Evolutionary conservation across 2,797 vertebrate genomes (phyloP), one percentile per base, ranked within the genome.

Genomic region (Gymnoscopelus braueri): DNA sequence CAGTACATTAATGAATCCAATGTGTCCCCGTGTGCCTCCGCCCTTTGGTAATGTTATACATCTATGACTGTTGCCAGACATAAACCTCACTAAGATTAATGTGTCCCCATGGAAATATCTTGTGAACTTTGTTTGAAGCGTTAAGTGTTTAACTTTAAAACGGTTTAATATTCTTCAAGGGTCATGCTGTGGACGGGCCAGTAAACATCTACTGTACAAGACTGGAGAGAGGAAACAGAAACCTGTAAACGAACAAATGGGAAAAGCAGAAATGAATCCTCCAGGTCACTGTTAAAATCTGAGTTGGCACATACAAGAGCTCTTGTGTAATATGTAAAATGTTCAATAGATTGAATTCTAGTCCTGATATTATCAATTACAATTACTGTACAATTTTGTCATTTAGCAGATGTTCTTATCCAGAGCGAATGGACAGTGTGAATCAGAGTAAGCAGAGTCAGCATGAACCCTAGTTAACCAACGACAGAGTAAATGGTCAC

Each of bases 1-100:
- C 73, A 77, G 80, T 84, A 84, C 73, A 78, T 81, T 84, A 84
- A 89, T 82, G 63, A 77, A 79, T 76, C 72, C 75, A 77, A 48
- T 47, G 12, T 85, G 83, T 78, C 29, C 54, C 13, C 58, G 14
- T 66, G 67, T n/a, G 0, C 69, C 75, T 69, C 77, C 77, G 74
- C 78, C 82, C 78, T 61, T 68, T 65, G 49, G 77, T 75, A 80
- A 81, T 67, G 19, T 65, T 60, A 87, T 71, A 79, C 59, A 26
- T 73, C 62, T 54, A 50, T 49, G 53, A 69, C 75, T 62, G 51
- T 65, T 80, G 71, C 61, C 68, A 4, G 0, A 74, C 24, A 74
- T 66, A 69, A 80, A 72, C 35, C 67, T 74, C 63, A 57, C 15
- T 58, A 67, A 73, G 78, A 79, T 79, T 79, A 69, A 66, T 24